Conservation (phyloP, 2,888 invertebrate species). For the Halictus quadricinctus region DNA sequence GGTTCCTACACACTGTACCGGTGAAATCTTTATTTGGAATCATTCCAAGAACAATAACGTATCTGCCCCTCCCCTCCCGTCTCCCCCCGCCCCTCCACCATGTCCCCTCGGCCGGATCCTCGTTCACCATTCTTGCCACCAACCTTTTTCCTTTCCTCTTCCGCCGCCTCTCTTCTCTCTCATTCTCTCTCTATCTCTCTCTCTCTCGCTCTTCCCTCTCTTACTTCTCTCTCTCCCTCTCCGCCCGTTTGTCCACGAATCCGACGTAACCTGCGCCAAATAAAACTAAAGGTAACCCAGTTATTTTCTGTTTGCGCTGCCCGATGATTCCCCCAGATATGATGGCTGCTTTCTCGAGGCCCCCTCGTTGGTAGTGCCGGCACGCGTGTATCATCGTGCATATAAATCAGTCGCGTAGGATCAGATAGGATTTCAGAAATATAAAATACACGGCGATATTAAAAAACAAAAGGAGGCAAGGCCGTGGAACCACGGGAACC, state of each 20-base stretch:
- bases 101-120: background rate
- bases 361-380: conserved; percentile 80
- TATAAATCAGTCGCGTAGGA: conserved; percentile 81
- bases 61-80: conserved; percentile 60
- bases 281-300: conserved; percentile 82
- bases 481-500: conserved; percentile 39
- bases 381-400: conserved; percentile 82
- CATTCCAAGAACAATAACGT: conserved; percentile 83
- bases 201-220: background rate
- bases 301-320: conserved; percentile 80
- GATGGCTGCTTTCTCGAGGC: conserved; percentile 69
- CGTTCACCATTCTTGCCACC: conserved; percentile 17
- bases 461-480: conserved; percentile 72
- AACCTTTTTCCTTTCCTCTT: conserved; percentile 23
- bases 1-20: conserved; percentile 77
- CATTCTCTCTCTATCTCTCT: background rate
- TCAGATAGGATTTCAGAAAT: conserved; percentile 82
- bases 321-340: conserved; percentile 80
- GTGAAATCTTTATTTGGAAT: conserved; percentile 82
- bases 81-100: conserved; percentile 20
- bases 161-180: conserved; percentile 27
- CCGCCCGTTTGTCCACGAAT: conserved; percentile 19
- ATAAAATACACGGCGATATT: conserved; percentile 80
- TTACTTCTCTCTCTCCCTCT: background rate
- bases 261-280: conserved; percentile 73